Evolutionary conservation across 2,888 invertebrate genomes (phyloP), one percentile per base, ranked within the genome.

Genomic region (Willowsia nigromaculata): DNA sequence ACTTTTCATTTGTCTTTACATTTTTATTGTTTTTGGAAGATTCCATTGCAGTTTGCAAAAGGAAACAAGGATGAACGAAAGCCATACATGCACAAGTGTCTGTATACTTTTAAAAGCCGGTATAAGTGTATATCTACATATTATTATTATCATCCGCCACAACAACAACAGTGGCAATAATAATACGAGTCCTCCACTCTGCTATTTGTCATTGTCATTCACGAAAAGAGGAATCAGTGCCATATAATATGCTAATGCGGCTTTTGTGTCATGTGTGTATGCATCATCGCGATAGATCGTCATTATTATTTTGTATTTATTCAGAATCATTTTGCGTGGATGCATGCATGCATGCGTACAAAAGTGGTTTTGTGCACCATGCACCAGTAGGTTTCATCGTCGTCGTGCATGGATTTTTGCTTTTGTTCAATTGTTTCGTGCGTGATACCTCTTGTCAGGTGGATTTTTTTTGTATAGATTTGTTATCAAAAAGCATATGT

Each of bases 381-480:
- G 85, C 85, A 86, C 78, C 85, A 80, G 68, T 76, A 80, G 80
- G 80, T 86, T 68, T 65, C 80, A 40, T 71, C 59, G n/a, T 65
- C 81, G 40, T 65, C 84, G 65, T 84, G 85, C 65, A 86, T 86
- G 43, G 47, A 86, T 80, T 84, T 84, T 76, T 86, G 74, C 56
- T 86, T 84, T 50, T 80, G 76, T 86, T 80, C 80, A 86, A 86
- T 86, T 78, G 85, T 86, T 86, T 86, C 62, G 85, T 86, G 85
- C 85, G 85, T 86, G 85, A 86, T 86, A 86, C 80, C 85, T 80
- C 85, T 86, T 86, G 85, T 86, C 85, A 86, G 85, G 85, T 86
- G 85, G 68, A 86, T 47, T 76, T 62, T 68, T 74, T 86, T 68
- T 74, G 33, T 47, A 13, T 76, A 78, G 85, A 76, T 85, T 78